These are phyloP conservation scores for Anthopleura xanthogrammica DNA, from an alignment of 92 coral and sea anemone genomes.

Conservation along the genomic window DNA sequence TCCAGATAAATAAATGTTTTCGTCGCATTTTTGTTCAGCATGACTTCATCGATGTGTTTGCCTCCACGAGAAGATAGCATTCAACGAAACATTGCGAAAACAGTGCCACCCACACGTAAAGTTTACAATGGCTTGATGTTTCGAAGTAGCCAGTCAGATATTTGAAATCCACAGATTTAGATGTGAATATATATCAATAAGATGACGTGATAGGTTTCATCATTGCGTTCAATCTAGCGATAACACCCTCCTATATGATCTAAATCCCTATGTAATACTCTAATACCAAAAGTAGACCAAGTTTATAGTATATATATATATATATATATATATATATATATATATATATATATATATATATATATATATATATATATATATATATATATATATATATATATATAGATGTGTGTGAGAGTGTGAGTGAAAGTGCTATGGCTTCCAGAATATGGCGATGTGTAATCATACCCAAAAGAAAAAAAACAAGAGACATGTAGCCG, in stretches of 20 bases:
- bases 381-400: background rate
- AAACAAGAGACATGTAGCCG: too few relatives aligned
- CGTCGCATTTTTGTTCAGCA: background rate
- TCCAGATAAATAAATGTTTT: background rate
- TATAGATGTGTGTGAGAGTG: too few relatives aligned
- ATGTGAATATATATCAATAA: background rate
- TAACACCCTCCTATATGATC: conserved; percentile 1
- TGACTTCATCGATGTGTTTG: background rate
- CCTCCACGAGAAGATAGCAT: background rate
- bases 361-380: background rate
- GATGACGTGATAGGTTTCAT: conserved; percentile 2
- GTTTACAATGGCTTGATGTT: background rate
- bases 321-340: background rate
- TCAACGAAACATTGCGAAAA: background rate
- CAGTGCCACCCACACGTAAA: background rate
- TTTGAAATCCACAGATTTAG: conserved; percentile 6
- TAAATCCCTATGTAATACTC: background rate
- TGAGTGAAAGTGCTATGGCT: too few relatives aligned
- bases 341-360: background rate
- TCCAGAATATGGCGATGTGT: too few relatives aligned
- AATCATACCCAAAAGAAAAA: too few relatives aligned
- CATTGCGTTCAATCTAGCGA: background rate
- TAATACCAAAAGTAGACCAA: conserved; percentile 9
- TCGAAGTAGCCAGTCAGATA: background rate
- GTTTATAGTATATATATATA: background rate